Evolutionary conservation across 2,888 invertebrate species (phyloP), one percentile per base, ranked within the genome.

Genomic region (Phaedon cochleariae): DNA sequence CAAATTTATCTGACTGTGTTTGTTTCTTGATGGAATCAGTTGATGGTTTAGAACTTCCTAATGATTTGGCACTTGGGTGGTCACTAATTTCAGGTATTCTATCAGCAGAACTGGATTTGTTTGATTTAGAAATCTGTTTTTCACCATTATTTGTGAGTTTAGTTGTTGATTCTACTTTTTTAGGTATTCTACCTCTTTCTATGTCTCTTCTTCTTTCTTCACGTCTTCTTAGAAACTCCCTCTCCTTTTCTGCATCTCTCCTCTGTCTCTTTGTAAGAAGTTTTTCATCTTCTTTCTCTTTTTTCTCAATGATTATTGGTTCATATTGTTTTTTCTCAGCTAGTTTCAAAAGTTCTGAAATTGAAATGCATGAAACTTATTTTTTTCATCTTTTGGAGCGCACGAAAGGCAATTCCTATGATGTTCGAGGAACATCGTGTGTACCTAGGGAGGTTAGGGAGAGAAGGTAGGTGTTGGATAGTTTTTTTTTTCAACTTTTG

Each of bases 271-370:
- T 92, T 0, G 95, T 95, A 86, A 95, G 89, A 10, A 90, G 85
- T 48, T 92, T 86, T 71, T 93, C 93, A 5, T 87, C 86, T 64
- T 89, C 80, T 71, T 86, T 82, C 57, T 82, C 79, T 76, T 86
- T 87, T 20, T 83, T 80, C 71, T 88, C 87, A 63, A 90, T 82
- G 26, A 89, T 86, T 1, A 94, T 80, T 0, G 95, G 95, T 79
- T 94, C 92, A 80, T 89, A 87, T 71, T 94, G 94, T 79, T 95
- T 95, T 77, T 92, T 89, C 73, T 92, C 93, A 0, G 95, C 95
- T 6, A 95, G 84, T 82, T 94, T 92, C 2, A 96, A 81, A 20
- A 96, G 81, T 63, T 92, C 89, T 74, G 88, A 86, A 79, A 73
- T 59, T 22, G 48, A 34, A 48, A 53, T n/a, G n/a, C n/a, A n/a